phyloP scores from a whole-genome alignment of 2,888 invertebrate genomes.

The Petrolisthes manimaculis region DNA sequence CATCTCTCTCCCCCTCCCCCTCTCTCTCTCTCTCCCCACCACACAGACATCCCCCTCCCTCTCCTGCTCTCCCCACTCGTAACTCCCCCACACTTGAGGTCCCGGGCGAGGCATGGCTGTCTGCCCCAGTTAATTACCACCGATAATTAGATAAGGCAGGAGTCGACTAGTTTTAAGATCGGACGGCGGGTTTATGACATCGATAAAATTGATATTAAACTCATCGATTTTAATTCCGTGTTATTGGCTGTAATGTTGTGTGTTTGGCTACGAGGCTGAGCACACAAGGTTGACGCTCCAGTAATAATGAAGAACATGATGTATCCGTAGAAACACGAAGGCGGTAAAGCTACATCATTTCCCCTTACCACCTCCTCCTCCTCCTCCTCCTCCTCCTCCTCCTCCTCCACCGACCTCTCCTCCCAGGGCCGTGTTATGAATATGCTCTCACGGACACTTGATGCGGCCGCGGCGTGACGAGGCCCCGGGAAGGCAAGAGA shows the following conservation, averaged over 20 bases:
- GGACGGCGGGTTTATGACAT: constrained; percentile 43
- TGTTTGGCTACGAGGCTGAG: constrained; percentile 41
- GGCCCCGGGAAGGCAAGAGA: background rate
- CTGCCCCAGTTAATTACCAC: constrained; percentile 49
- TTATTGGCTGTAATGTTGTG: constrained; percentile 46
- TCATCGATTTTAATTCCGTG: constrained; percentile 50
- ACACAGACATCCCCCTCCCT: background rate
- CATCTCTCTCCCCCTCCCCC: background rate
- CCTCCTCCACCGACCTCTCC: background rate
- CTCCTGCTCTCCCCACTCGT: background rate
- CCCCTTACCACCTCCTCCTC: background rate
- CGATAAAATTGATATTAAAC: constrained; percentile 56
- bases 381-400: background rate
- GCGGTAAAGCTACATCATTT: background rate
- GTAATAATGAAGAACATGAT: constrained; percentile 49
- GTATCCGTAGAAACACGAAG: constrained; percentile 21
- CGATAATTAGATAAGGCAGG: constrained; percentile 57
- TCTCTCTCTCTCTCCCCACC: background rate
- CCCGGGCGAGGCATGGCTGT: constrained; percentile 30
- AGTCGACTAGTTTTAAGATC: constrained; percentile 53
- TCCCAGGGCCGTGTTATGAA: background rate
- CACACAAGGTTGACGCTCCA: constrained; percentile 28
- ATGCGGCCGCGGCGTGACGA: background rate
- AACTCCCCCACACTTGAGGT: constrained; percentile 14
- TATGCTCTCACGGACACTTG: background rate